These are phyloP conservation scores for Marmota flaviventris DNA, from an alignment of 2,113 vertebrate genomes.

Conservation along the genomic window DNA sequence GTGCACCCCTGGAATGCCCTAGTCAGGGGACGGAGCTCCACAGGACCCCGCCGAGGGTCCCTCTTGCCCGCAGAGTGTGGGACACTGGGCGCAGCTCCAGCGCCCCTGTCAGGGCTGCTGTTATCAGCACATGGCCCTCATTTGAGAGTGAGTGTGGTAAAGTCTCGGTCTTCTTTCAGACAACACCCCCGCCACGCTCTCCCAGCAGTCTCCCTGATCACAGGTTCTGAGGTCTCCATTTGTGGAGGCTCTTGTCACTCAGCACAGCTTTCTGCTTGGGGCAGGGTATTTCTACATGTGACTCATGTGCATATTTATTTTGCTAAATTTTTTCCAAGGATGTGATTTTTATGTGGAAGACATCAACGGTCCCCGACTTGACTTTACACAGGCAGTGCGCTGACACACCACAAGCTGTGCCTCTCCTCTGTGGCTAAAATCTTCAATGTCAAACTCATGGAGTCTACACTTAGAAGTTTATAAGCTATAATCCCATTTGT, in stretches of 20 bases:
- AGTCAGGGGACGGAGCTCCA: neutral
- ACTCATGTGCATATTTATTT: neutral
- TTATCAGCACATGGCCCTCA: neutral
- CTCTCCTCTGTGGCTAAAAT: neutral
- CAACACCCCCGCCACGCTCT: neutral
- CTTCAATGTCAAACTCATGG: neutral
- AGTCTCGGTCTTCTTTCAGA: no score
- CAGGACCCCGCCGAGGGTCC: neutral
- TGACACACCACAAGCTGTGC: no score
- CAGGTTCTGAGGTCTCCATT: fast-evolving
- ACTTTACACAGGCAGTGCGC: neutral
- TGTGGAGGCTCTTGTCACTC: no score
- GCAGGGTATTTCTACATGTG: neutral
- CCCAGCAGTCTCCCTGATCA: neutral
- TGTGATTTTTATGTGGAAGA: neutral
- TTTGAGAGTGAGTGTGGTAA: neutral
- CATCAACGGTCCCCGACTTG: neutral
- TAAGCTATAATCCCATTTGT: neutral
- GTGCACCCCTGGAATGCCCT: neutral
- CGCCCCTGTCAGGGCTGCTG: neutral
- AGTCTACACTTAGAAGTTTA: neutral
- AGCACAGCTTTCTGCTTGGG: fast-evolving
- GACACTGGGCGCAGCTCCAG: no score
- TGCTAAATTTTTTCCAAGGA: neutral
- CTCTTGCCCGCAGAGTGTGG: fast-evolving